phyloP scores from a whole-genome alignment of 92 coral and sea anemone species.

The Epizoanthus stellaris region DNA sequence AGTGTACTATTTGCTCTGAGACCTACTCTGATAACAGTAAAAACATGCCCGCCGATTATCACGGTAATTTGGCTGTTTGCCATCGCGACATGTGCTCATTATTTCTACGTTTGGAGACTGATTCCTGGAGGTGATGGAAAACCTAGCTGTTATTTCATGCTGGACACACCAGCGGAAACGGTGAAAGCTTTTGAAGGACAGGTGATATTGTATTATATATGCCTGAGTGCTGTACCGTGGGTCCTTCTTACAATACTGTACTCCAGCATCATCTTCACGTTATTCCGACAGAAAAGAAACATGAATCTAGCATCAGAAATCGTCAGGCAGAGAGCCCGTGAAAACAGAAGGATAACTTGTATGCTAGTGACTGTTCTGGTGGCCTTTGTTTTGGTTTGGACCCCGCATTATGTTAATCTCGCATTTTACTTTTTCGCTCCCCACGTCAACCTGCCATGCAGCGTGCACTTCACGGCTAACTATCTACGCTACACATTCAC shows the following conservation, averaged over 20 bases:
- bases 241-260: slow-evolving; percentile 5
- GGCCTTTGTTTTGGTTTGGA: slow-evolving; percentile 15
- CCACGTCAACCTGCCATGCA: background rate
- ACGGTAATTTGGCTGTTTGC: slow-evolving; percentile 28
- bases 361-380: slow-evolving; percentile 17
- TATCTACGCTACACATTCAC: slow-evolving; percentile 29
- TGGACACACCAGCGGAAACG: slow-evolving; percentile 16
- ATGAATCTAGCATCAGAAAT: slow-evolving; percentile 15
- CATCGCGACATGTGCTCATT: slow-evolving; percentile 21
- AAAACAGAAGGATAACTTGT: slow-evolving; percentile 30
- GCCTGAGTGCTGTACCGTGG: slow-evolving; percentile 17
- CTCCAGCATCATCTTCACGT: slow-evolving; percentile 21
- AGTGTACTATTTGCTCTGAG: slow-evolving; percentile 27
- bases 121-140: background rate
- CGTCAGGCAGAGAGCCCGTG: background rate
- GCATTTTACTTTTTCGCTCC: slow-evolving; percentile 8
- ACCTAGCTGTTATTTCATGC: slow-evolving; percentile 9
- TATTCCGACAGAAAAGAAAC: slow-evolving; percentile 22
- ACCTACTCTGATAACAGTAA: slow-evolving; percentile 28
- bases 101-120: slow-evolving; percentile 15
- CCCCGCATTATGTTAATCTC: slow-evolving; percentile 17
- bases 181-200: slow-evolving; percentile 2
- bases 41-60: slow-evolving; percentile 17
- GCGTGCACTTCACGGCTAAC: background rate
- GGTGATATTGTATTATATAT: slow-evolving; percentile 24